Base-by-base conservation (phyloP, 2,797 vertebrate genomes). In the Simalia tracyae region DNA sequence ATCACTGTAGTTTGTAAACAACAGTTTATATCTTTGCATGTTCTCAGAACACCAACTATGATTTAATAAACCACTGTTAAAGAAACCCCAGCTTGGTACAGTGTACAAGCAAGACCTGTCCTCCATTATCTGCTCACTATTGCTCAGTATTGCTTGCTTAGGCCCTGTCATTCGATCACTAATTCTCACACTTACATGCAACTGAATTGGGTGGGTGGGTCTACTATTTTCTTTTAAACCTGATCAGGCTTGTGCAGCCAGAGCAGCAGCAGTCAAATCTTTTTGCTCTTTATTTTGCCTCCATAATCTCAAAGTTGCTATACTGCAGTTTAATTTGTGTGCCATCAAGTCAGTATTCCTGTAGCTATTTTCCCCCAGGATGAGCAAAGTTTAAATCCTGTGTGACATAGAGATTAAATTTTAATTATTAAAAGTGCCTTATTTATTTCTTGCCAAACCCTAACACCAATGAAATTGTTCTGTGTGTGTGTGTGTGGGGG, bases 401-500 rank as follows among this genome's bases (percentile, higher is more conserved):
- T 54, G 72, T 76, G 72, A 46, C 36, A 81, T 46, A 8, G 15
- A 81, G 72, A 24, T 42, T 81, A 46, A 81, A 81, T 42, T 81
- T 22, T 81, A 42, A 81, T 76, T 46, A 11, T 81, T 81, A 42
- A 36, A 10, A 81, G 72, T 46, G 36, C 22, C 22, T 76, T 22
- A 76, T 66, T 68, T 15, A 15, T 76, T 76, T 81, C 8, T 81
- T 81, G 72, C 8, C 36, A 42, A 46, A 81, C 19, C 42, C 72
- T 81, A 81, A 81, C 36, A 46, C 19, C 72, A 81, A 81, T 46
- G 19, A 46, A 46, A 22, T 24, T 36, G 42, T 81, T 4, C 22
- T 17, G 2, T 17, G 66, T n/a, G 5, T 10, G n/a, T 6, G 46
- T 3, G 46, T 50, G 50, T 36, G 63, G 0, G 12, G 3, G 14